Evolutionary conservation across 2,888 invertebrate genomes (phyloP).

Genomic region (Furcula furcula): DNA sequence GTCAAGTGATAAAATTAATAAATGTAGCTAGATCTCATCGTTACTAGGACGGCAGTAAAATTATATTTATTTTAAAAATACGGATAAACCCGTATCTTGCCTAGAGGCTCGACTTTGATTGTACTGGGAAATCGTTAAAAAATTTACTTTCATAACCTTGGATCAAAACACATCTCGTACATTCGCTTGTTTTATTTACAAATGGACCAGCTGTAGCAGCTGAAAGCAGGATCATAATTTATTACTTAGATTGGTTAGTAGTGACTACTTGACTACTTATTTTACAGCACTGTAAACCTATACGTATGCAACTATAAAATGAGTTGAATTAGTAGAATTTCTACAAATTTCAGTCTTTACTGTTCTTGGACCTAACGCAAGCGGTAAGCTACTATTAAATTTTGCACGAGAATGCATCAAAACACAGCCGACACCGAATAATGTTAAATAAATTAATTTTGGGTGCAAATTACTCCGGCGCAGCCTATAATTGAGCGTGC

Average conservation of each 20-base stretch:
- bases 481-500: conserved; percentile 50
- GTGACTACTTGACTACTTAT: too few relatives aligned
- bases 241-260: too few relatives aligned
- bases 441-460: conserved; percentile 63
- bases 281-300: too few relatives aligned
- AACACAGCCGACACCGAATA: conserved; percentile 20
- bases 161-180: neutral
- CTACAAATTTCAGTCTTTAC: too few relatives aligned
- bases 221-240: too few relatives aligned
- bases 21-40: conserved; percentile 57
- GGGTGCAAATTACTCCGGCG: conserved; percentile 53
- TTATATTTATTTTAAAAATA: conserved; percentile 33
- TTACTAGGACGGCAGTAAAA: conserved; percentile 35
- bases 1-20: conserved; percentile 77
- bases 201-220: too few relatives aligned
- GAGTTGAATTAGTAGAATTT: too few relatives aligned
- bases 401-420: conserved; percentile 13
- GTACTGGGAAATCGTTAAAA: too few relatives aligned
- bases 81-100: conserved; percentile 21
- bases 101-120: conserved; percentile 4
- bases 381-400: neutral
- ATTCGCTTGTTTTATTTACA: too few relatives aligned
- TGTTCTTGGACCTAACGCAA: too few relatives aligned
- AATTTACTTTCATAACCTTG: neutral
- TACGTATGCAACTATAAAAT: too few relatives aligned